Evolutionary conservation across 2,797 vertebrate genomes (phyloP), one percentile per base, ranked within the genome.

Genomic region (Rhinoraja longicauda): DNA sequence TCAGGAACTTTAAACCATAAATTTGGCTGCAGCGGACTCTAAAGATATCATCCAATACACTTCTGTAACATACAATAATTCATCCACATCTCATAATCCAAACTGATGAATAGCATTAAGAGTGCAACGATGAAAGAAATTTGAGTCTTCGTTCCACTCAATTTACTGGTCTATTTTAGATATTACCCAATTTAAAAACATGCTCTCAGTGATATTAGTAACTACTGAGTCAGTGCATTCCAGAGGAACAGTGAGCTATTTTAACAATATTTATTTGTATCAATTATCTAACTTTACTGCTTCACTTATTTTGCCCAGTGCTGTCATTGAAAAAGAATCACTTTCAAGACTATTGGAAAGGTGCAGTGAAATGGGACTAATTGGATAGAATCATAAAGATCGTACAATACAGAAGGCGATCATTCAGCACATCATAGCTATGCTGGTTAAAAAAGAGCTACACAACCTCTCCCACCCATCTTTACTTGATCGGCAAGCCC

Each of bases 141-240:
- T 86, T 59, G n/a, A 15, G 13, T 32, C 84, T 29, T 62, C 29
- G 17, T n/a, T 10, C 57, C 29, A 64, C 59, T 88, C 84, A 88
- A 82, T 88, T 64, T 88, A n/a, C 29, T n/a, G n/a, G n/a, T n/a
- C 82, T 76, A 76, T n/a, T 57, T 84, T 62, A 57, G 53, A 84
- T 13, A 29, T 84, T n/a, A 84, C 57, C 57, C n/a, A 29, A 84
- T 62, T 86, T 62, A 62, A 62, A 59, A 86, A 53, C 45, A 57
- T 10, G 82, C 26, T 17, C 29, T 62, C 4, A 32, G 29, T 36
- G 57, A 45, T 32, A 62, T 86, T 86, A 62, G 26, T 62, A 86
- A 86, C 53, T n/a, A 62, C 57, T 62, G 57, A 62, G 57, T 32
- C n/a, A n/a, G 29, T 62, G 4, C 57, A 86, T 86, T 86, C 29